Evolutionary conservation across 1,140 invertebrate species (phyloP).

Genomic region (Megalopta genalis): DNA sequence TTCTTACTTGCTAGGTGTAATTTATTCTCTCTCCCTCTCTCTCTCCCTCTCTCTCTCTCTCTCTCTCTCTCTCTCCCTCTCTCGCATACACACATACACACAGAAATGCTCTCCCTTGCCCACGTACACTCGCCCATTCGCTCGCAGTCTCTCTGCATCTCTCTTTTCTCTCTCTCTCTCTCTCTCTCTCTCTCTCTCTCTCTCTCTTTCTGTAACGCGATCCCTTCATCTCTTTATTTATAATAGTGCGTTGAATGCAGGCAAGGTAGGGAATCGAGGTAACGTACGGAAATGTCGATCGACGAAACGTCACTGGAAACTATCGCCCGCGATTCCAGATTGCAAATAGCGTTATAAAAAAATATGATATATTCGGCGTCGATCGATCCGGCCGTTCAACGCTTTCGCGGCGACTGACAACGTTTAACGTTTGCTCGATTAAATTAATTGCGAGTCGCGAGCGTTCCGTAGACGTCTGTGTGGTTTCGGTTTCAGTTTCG

Average conservation of each 20-base stretch:
- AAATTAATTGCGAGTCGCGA: too few relatives aligned
- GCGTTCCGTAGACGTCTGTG: background rate
- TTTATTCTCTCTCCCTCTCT: slow-evolving; percentile 27
- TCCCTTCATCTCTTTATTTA: slow-evolving; percentile 46
- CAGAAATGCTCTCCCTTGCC: background rate
- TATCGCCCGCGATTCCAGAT: slow-evolving; percentile 19
- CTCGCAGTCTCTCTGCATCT: background rate
- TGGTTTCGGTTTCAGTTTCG: too few relatives aligned
- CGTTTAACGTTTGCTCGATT: background rate
- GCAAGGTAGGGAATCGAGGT: slow-evolving; percentile 66
- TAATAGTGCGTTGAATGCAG: slow-evolving; percentile 69
- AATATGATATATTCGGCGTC: slow-evolving; percentile 39
- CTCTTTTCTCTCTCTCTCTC: slow-evolving; percentile 10
- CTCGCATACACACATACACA: too few relatives aligned
- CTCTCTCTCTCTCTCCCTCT: slow-evolving; percentile 16
- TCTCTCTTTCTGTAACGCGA: slow-evolving; percentile 11
- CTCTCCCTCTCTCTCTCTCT: slow-evolving; percentile 17
- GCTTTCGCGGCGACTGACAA: slow-evolving; percentile 16
- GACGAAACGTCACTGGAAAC: slow-evolving; percentile 50
- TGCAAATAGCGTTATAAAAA: slow-evolving; percentile 33
- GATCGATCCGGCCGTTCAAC: slow-evolving; percentile 13
- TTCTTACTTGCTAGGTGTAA: slow-evolving; percentile 49
- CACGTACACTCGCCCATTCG: background rate
- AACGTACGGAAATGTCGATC: slow-evolving; percentile 63
- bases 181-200: slow-evolving; percentile 32